phyloP scores from a whole-genome alignment of 2,797 vertebrate species.

The Sardinella longiceps region DNA sequence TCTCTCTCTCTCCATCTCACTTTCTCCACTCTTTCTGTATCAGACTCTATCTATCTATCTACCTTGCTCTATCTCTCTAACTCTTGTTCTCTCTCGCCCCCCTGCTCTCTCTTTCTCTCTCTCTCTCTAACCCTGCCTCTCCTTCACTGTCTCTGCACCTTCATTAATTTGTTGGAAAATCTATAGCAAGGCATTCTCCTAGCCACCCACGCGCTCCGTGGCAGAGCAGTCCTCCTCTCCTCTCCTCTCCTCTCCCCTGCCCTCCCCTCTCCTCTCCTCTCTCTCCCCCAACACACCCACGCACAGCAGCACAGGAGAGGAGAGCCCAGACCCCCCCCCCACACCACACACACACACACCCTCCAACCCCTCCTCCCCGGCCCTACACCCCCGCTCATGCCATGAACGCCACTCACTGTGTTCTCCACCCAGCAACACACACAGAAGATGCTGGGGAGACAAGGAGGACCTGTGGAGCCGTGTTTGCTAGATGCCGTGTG shows the following conservation, averaged over 20 bases:
- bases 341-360: background rate
- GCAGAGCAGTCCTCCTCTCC: constrained; percentile 34
- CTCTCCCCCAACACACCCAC: background rate
- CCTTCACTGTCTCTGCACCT: constrained; percentile 59
- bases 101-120: constrained; percentile 45
- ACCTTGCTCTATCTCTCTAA: constrained; percentile 50
- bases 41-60: constrained; percentile 23
- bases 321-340: constrained; percentile 29
- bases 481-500: background rate
- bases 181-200: constrained; percentile 74
- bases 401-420: background rate
- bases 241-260: background rate
- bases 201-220: constrained; percentile 57
- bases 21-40: constrained; percentile 36
- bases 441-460: background rate
- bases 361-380: background rate
- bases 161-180: constrained; percentile 77
- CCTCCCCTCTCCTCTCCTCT: constrained; percentile 22
- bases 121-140: constrained; percentile 39
- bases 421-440: background rate
- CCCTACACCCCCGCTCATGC: background rate
- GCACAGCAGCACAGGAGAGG: constrained; percentile 35
- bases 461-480: background rate
- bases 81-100: too few species aligned
- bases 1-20: background rate